These are phyloP conservation scores for Cynopterus brachyotis DNA, from an alignment of 2,113 vertebrate species.

Conservation along the genomic window DNA sequence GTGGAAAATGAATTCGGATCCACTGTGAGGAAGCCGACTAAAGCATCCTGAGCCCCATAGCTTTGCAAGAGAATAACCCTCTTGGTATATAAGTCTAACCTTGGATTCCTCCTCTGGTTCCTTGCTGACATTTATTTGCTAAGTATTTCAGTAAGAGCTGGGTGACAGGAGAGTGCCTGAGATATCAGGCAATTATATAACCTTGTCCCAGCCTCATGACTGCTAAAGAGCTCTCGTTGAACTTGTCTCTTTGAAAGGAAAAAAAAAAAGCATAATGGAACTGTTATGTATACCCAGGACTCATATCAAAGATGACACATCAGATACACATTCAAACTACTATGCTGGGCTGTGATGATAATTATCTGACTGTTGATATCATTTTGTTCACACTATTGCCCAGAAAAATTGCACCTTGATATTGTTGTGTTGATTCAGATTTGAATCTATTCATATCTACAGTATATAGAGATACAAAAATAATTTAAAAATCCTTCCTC, in stretches of 20 bases:
- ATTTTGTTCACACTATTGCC: conserved; percentile 68
- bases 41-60: background rate
- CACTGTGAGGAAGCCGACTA: background rate
- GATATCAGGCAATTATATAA: conserved; percentile 50
- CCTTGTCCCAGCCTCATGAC: conserved; percentile 66
- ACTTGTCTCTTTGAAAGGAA: conserved; percentile 61
- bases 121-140: conserved; percentile 59
- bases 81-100: background rate
- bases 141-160: conserved; percentile 12
- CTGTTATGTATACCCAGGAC: conserved; percentile 62
- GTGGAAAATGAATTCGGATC: background rate
- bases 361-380: conserved; percentile 63
- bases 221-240: conserved; percentile 73
- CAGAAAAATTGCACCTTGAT: conserved; percentile 74
- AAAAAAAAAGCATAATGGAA: conserved; percentile 30
- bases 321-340: conserved; percentile 62
- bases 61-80: background rate
- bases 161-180: conserved; percentile 42
- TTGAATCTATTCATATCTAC: conserved; percentile 75
- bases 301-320: conserved; percentile 70
- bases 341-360: conserved; percentile 51
- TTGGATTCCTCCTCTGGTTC: conserved; percentile 43
- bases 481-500: conserved; percentile 44
- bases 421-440: conserved; percentile 76
- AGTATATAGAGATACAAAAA: conserved; percentile 59